Evolutionary conservation across 1,140 invertebrate species (phyloP), one percentile per base, ranked within the genome.

Genomic region (Vanessa tameamea): DNA sequence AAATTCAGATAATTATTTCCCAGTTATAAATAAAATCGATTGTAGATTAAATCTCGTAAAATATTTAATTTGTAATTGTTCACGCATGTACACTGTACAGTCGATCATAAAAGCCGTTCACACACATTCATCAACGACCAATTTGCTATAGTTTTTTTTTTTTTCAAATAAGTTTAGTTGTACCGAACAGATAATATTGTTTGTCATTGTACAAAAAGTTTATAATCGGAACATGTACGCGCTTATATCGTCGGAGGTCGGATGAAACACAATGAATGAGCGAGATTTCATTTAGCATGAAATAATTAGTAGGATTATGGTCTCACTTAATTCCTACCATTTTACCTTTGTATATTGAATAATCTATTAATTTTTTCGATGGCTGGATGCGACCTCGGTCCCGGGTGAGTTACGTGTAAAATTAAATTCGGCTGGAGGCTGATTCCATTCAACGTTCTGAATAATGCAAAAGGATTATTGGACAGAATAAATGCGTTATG

Each of bases 401-500:
- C 59, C 61, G 64, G 55, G 76, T 82, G 82, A 87, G 86, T 87
- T 87, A 87, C 82, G 82, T 78, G 77, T 84, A 78, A 87, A 91
- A 89, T 91, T 87, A 84, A 87, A 89, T 85, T 85, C 80, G 78
- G 78, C 74, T 79, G 75, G 72, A 75, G 72, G 80, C 85, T 75
- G 87, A 87, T 88, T 88, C 80, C 85, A 87, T 87, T 81, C 81
- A 73, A 75, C 73, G 82, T 88, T 88, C 87, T 91, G 88, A 90
- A 90, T 90, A 87, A 91, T 90, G 85, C 84, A 91, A 87, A 87
- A 79, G 82, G 81, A 85, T 86, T 88, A 88, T 90, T 88, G 82
- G 79, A 80, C 67, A 76, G 79, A 77, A 83, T 80, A 80, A 77
- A 80, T 85, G 79, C 77, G 75, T 81, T 81, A 80, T 82, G 77